A percentile compares a stretch with the other conserved stretches of the same genome.
These are phyloP conservation scores for Amphibalanus amphitrite DNA, from an alignment of 1,140 invertebrate species.

Conservation along the genomic window DNA sequence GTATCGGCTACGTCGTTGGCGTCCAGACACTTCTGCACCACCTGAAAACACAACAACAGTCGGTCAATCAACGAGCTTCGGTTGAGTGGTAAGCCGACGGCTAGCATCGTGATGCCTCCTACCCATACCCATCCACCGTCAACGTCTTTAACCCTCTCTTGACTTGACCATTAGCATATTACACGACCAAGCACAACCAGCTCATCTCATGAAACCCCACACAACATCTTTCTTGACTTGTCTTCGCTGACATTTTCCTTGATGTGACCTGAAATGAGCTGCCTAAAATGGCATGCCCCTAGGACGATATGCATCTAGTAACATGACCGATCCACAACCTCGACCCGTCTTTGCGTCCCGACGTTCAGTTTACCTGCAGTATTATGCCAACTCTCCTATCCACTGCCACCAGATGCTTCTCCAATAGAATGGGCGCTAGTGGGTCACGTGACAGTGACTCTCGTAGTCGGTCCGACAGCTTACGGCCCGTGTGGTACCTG, in stretches of 20 bases:
- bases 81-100: too few relatives aligned
- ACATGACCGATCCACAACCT: too few relatives aligned
- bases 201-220: too few relatives aligned
- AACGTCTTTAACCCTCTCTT: neutral
- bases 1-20: neutral
- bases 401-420: conserved; percentile 67
- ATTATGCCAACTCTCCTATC: conserved; percentile 60
- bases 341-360: neutral
- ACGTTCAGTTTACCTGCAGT: too few relatives aligned
- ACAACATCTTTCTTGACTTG: too few relatives aligned
- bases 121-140: neutral
- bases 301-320: too few relatives aligned
- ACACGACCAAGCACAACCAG: too few relatives aligned
- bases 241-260: neutral
- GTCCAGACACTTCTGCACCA: neutral
- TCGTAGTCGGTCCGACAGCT: conserved; percentile 56
- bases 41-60: neutral
- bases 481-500: conserved; percentile 48
- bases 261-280: neutral
- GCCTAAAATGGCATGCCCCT: too few relatives aligned
- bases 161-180: too few relatives aligned
- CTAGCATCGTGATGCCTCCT: too few relatives aligned
- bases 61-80: neutral
- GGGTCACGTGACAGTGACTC: conserved; percentile 62
- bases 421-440: conserved; percentile 66